Conservation (phyloP, 2,113 vertebrate species). For the Platichthys stellatus region DNA sequence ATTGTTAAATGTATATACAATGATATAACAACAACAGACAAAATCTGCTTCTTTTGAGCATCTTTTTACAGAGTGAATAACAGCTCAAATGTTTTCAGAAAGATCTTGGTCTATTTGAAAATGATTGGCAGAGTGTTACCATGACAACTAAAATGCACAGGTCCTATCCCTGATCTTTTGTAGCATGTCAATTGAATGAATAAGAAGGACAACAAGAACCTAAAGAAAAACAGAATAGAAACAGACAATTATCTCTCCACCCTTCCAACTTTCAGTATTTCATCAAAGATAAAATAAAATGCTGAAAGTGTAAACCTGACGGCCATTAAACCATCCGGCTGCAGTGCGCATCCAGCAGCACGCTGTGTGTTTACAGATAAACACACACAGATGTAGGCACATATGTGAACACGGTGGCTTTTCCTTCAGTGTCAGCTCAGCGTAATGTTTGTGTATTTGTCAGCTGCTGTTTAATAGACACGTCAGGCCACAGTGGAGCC, state of each 20-base stretch:
- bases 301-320: neutral
- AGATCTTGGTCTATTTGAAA: no score
- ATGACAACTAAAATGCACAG: no score
- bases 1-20: no score
- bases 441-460: conserved; percentile 16
- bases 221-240: no score
- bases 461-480: conserved; percentile 51
- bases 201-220: no score
- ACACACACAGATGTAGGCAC: neutral
- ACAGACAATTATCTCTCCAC: neutral
- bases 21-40: no score
- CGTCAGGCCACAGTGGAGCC: conserved; percentile 46
- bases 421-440: conserved; percentile 1
- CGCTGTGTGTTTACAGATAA: neutral
- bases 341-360: neutral
- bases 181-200: no score
- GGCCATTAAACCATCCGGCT: neutral
- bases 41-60: no score
- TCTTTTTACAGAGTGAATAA: no score
- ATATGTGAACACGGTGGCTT: neutral
- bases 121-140: no score
- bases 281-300: neutral
- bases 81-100: no score
- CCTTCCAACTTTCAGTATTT: neutral
- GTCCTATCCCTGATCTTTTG: no score